A percentile compares a stretch with the other conserved stretches of the same genome.
These are phyloP conservation scores for Chrysemys picta DNA, from an alignment of 2,113 vertebrate genomes.

Conservation along the genomic window DNA sequence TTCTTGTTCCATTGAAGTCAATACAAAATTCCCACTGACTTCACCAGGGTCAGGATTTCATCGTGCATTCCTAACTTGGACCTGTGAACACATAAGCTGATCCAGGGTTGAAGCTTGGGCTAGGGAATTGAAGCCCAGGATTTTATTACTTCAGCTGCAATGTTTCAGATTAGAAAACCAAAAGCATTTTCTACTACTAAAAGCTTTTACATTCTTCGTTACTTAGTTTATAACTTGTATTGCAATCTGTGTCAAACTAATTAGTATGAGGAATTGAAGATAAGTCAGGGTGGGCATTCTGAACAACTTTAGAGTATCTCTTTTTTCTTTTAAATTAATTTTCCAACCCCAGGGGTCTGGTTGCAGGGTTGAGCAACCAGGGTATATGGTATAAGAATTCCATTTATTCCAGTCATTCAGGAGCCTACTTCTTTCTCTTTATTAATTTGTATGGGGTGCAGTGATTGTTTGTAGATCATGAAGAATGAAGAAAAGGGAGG, in stretches of 20 bases:
- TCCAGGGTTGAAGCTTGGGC: neutral
- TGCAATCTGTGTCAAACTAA: neutral
- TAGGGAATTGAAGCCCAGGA: accelerated
- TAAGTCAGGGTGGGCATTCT: neutral
- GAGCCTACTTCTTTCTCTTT: slow-evolving; percentile 11
- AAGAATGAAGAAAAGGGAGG: slow-evolving; percentile 2
- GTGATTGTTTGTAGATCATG: slow-evolving; percentile 1
- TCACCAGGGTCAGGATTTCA: neutral
- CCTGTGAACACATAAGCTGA: neutral
- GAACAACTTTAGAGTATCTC: neutral
- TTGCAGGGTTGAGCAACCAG: neutral
- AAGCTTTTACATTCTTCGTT: neutral
- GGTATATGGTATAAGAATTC: neutral
- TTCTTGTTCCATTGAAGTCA: neutral
- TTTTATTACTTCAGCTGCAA: neutral
- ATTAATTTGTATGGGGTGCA: neutral
- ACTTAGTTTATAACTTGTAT: neutral
- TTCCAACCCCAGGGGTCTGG: neutral
- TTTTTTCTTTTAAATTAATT: neutral
- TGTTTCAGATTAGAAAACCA: neutral
- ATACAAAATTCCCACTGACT: neutral
- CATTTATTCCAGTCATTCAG: neutral
- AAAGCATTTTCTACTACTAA: neutral
- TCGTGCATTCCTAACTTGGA: neutral
- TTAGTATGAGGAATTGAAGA: neutral